Base-by-base conservation (phyloP, 2,113 vertebrate genomes). In the Syrrhaptes paradoxus region DNA sequence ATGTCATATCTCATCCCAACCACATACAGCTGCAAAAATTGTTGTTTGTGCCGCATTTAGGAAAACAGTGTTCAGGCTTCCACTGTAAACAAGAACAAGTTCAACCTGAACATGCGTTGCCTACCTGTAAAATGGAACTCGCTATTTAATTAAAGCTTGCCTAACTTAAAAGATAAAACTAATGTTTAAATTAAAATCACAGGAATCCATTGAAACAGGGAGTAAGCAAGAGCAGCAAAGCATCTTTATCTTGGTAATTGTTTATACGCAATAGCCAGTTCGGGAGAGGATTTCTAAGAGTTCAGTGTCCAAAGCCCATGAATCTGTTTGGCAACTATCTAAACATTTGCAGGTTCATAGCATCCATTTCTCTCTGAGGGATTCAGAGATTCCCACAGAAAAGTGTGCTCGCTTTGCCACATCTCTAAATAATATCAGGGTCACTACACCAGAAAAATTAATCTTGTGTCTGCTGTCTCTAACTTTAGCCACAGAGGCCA, bases 11-110 rank as follows among this genome's bases (percentile, higher is more conserved):
- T 93, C 63, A 24, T 77, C 83, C 51, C 54, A 92, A 9, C 94
- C 13, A 16, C 87, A 78, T 31, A 49, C 3, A 21, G 77, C 73
- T 78, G 58, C 62, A 95, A 91, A 92, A 95, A 65, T 45, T 94
- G 74, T 94, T 96, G 80, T 74, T 96, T 93, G 77, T 90, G 76
- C 52, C 18, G 2, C 73, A 55, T 96, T 94, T 85, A 85, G 52
- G 61, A 82, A 92, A 96, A 87, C 59, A 95, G 57, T 13, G 10
- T 62, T 95, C 70, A 72, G 76, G 41, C 45, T 87, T 93, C 65
- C 46, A 68, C 54, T 65, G 81, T 94, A 95, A 97, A 96, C 91
- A 95, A 85, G 68, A 92, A 92, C 89, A 68, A 92, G 80, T 95
- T 85, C 9, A 11, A 94, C 83, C 88, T 81, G 86, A 92, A 89